A percentile compares a stretch with the other conserved stretches of the same genome.
Evolutionary conservation across 2,888 invertebrate species (phyloP).

Genomic region (Watsonalla binaria): DNA sequence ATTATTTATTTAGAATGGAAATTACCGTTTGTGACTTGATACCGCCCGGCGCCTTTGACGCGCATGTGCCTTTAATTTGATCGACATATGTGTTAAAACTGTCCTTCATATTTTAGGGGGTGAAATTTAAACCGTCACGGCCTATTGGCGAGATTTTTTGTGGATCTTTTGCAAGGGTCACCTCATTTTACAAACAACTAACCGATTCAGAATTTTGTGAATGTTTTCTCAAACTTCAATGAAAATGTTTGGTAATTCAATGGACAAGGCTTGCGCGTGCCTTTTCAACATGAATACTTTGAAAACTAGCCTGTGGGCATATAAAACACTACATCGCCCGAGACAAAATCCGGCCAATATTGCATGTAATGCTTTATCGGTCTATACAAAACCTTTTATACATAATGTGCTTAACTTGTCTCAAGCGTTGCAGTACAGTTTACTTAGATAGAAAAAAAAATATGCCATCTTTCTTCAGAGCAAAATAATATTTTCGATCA

Average conservation of each 20-base stretch:
- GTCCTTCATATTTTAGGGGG: constrained; percentile 33
- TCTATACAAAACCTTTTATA: background rate
- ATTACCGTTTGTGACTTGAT: constrained; percentile 56
- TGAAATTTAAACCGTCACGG: constrained; percentile 40
- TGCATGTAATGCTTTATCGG: background rate
- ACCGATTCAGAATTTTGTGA: constrained; percentile 7
- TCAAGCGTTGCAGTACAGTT: no score
- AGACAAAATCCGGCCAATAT: background rate
- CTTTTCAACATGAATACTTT: constrained; percentile 24
- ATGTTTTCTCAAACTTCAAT: constrained; percentile 54
- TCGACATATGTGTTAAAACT: constrained; percentile 48
- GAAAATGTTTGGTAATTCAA: constrained; percentile 69
- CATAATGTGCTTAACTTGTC: no score
- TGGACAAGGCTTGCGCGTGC: constrained; percentile 46
- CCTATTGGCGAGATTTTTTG: constrained; percentile 34
- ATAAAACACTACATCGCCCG: background rate
- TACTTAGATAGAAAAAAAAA: no score
- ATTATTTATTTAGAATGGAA: constrained; percentile 76
- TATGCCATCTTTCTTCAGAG: no score
- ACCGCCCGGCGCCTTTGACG: constrained; percentile 34
- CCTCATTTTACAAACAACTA: constrained; percentile 5
- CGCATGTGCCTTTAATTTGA: constrained; percentile 56
- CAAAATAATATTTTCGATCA: no score
- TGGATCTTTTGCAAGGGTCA: constrained; percentile 6
- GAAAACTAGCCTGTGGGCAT: constrained; percentile 35